A percentile compares a stretch with the other conserved stretches of the same genome.
phyloP scores from a whole-genome alignment of 2,113 vertebrate species.

The Arvicanthis niloticus region DNA sequence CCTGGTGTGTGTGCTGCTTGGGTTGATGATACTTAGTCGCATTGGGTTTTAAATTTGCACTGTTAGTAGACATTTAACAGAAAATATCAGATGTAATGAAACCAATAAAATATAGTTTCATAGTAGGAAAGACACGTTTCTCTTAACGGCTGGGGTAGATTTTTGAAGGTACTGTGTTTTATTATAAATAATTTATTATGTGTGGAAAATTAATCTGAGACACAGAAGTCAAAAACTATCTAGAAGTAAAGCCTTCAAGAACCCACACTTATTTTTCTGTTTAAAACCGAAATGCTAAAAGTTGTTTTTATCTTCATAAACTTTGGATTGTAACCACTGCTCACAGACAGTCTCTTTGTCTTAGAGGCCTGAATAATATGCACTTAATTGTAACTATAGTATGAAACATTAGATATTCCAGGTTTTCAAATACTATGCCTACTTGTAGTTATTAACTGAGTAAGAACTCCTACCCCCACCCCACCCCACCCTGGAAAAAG shows the following conservation, averaged over 20 bases:
- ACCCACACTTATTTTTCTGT: background rate
- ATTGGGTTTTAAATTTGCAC: background rate
- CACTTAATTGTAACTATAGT: background rate
- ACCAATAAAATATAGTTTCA: conserved; percentile 29
- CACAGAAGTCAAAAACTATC: background rate
- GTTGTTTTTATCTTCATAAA: background rate
- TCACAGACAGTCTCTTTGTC: background rate
- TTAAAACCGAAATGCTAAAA: background rate
- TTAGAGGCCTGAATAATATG: background rate
- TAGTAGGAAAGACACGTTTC: background rate
- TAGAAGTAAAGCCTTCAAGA: background rate
- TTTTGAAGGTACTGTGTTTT: background rate
- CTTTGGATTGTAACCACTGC: background rate
- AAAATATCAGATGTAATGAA: background rate
- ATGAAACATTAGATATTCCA: conserved; percentile 24
- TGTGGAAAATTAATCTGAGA: conserved; percentile 7
- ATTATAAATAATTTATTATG: conserved; percentile 36
- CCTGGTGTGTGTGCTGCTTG: background rate
- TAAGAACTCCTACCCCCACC: background rate
- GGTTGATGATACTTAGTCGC: background rate
- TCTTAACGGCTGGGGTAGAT: background rate
- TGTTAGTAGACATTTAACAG: background rate
- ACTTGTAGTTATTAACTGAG: conserved; percentile 1
- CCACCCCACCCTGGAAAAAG: background rate
- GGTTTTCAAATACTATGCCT: background rate